These are phyloP conservation scores for Nettapus auritus DNA, from an alignment of 2,113 vertebrate species.

Conservation along the genomic window DNA sequence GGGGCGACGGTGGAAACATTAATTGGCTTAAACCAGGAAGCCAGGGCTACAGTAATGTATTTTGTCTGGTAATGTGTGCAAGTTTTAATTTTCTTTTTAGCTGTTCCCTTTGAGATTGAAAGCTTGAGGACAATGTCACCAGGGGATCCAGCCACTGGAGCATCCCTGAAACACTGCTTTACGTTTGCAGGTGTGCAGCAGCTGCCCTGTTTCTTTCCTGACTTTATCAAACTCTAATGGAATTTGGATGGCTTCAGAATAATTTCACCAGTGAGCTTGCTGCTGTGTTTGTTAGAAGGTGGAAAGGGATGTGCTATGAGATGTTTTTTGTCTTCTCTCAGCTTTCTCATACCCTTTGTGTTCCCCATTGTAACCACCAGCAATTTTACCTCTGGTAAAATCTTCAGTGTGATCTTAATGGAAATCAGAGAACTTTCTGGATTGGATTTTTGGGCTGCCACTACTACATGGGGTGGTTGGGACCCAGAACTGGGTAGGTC, in stretches of 20 bases:
- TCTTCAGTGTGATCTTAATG: rapidly evolving
- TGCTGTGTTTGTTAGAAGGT: background rate
- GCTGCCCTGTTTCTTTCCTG: background rate
- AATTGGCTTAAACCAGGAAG: background rate
- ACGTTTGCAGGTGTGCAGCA: background rate
- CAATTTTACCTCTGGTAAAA: background rate
- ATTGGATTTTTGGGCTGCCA: background rate
- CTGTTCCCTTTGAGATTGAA: background rate
- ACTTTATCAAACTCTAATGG: background rate
- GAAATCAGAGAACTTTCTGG: background rate
- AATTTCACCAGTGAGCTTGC: background rate
- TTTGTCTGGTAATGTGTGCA: background rate
- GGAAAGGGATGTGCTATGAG: rapidly evolving
- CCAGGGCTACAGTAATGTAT: background rate
- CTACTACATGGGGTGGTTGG: rapidly evolving
- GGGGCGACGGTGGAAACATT: too few relatives aligned
- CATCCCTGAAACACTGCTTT: background rate
- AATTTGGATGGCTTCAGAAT: background rate
- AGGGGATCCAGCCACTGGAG: background rate
- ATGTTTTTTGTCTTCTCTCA: background rate
- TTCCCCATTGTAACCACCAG: background rate
- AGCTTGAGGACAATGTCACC: rapidly evolving
- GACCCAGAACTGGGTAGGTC: background rate
- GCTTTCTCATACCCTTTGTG: rapidly evolving
- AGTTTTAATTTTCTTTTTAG: background rate